A percentile compares a stretch with the other conserved stretches of the same genome.
Evolutionary conservation across 2,797 vertebrate species (phyloP).

Genomic region (Dromococcyx pavoninus): DNA sequence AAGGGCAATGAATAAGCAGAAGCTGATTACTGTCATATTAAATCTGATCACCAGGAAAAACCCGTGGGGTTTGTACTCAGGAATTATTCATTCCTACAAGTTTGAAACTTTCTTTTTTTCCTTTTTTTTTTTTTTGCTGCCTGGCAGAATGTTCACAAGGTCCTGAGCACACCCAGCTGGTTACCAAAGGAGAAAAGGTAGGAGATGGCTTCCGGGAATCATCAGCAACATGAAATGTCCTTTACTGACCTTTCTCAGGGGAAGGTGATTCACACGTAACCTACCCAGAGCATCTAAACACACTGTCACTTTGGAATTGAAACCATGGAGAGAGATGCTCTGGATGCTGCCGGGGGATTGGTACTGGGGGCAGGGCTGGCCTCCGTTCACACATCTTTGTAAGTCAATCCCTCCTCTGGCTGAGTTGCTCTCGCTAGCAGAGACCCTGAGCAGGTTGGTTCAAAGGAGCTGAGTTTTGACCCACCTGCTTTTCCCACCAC

Average conservation of each 20-base stretch:
- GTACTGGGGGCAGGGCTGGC: background rate
- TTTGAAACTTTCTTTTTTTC: background rate
- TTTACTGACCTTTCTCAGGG: background rate
- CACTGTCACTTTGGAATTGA: background rate
- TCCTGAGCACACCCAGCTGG: slow-evolving; percentile 78
- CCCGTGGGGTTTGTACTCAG: slow-evolving; percentile 38
- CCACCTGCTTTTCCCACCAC: background rate
- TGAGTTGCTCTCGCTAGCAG: background rate
- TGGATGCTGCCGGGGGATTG: background rate
- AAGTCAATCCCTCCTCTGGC: background rate
- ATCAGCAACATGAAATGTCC: background rate
- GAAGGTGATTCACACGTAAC: background rate
- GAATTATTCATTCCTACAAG: slow-evolving; percentile 7
- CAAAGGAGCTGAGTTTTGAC: background rate
- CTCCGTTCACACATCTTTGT: background rate
- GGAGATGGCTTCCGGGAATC: slow-evolving; percentile 52
- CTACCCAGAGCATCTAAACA: background rate
- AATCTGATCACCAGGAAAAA: slow-evolving; percentile 47
- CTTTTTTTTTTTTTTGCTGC: background rate
- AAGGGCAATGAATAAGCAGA: slow-evolving; percentile 53
- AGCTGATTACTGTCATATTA: slow-evolving; percentile 58
- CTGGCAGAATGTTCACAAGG: slow-evolving; percentile 87
- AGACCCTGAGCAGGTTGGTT: background rate
- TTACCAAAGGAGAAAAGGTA: slow-evolving; percentile 80
- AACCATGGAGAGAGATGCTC: background rate